phyloP scores from a whole-genome alignment of 2,113 vertebrate genomes.

The Podocnemis expansa region DNA sequence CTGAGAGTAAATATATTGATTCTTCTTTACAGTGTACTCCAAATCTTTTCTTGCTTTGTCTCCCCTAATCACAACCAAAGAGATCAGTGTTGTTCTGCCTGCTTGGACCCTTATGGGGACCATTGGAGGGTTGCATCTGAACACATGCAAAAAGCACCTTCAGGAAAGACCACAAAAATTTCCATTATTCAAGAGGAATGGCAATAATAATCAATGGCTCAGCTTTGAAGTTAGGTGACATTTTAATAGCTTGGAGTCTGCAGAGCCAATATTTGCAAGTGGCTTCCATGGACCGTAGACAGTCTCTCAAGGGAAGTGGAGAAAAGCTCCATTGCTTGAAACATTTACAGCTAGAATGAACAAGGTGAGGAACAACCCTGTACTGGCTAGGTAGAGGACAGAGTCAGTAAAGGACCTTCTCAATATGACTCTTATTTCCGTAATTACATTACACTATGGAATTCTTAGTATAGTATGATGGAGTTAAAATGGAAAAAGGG shows the following conservation, averaged over 20 bases:
- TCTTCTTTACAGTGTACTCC: not conserved
- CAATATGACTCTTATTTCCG: not conserved
- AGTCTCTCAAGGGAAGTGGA: not conserved
- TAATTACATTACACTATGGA: not conserved
- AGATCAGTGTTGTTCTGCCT: not conserved
- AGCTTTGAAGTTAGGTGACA: not conserved
- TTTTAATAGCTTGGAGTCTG: not conserved
- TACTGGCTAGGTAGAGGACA: not conserved
- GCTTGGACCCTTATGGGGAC: not conserved
- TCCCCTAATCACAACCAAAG: not conserved
- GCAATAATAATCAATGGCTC: not conserved
- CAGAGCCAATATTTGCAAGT: not conserved
- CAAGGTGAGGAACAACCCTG: not conserved
- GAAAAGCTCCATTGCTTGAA: not conserved
- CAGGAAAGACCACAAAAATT: not conserved
- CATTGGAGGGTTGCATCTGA: not conserved
- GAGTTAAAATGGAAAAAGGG: not conserved
- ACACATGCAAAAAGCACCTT: not conserved
- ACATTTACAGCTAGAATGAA: not conserved
- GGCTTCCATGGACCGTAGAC: not conserved
- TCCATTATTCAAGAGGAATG: not conserved
- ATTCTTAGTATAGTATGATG: not conserved
- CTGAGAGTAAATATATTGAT: not conserved
- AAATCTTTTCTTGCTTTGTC: not conserved
- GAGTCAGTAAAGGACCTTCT: fast-evolving